Percentiles rank a stretch among this genome's conserved stretches.
phyloP scores from a whole-genome alignment of 2,113 vertebrate species.

The Nematolebias whitei region DNA sequence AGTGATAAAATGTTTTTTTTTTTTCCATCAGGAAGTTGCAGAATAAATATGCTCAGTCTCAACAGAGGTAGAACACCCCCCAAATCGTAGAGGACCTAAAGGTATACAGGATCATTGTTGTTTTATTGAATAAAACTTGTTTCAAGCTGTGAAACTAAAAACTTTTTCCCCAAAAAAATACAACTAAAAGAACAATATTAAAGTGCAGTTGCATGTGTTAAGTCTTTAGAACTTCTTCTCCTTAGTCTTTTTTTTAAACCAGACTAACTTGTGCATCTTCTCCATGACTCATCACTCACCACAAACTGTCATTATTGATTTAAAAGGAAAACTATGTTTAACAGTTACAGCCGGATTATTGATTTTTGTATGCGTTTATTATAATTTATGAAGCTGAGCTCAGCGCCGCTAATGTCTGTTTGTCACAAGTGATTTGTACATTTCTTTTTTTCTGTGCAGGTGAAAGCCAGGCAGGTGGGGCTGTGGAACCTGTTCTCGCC shows the following conservation, averaged over 20 bases:
- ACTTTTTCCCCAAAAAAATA: no score
- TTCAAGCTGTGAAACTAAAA: no score
- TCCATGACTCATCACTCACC: neutral
- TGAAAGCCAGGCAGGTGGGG: conserved; percentile 85
- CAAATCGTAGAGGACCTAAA: conserved; percentile 86
- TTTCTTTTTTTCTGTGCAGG: conserved; percentile 67
- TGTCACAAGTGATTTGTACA: neutral
- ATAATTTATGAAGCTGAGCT: neutral
- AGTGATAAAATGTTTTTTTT: neutral
- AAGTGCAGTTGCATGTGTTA: neutral
- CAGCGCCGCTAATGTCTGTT: neutral
- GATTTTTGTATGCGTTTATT: neutral
- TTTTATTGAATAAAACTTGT: neutral
- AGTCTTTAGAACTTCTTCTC: neutral
- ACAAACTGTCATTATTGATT: neutral
- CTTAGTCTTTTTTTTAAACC: conserved; percentile 3
- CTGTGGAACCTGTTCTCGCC: conserved; percentile 96
- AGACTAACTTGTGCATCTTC: neutral
- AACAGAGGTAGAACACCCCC: conserved; percentile 86
- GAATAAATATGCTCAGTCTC: conserved; percentile 72
- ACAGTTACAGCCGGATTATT: neutral
- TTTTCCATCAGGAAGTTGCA: conserved; percentile 81
- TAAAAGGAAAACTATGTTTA: neutral
- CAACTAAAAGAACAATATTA: neutral
- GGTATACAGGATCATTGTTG: conserved; percentile 68